These are phyloP conservation scores for Dromaius novaehollandiae DNA, from an alignment of 2,113 vertebrate species.

Conservation along the genomic window DNA sequence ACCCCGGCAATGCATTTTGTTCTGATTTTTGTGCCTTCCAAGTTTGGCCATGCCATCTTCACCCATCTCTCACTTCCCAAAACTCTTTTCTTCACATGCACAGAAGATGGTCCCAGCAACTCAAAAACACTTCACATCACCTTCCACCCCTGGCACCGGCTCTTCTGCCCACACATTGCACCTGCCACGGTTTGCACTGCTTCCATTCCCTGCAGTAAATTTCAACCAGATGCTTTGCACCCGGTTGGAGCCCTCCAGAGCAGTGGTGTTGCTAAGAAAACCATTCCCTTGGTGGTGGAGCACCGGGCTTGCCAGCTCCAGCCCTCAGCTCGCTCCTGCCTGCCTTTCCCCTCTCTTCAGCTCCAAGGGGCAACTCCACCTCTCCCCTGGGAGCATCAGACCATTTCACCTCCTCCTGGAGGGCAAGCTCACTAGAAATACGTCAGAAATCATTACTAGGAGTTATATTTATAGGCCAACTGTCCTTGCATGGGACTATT, in stretches of 20 bases:
- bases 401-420: background rate
- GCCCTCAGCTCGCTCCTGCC: background rate
- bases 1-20: background rate
- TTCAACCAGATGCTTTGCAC: constrained; percentile 77
- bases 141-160: background rate
- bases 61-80: background rate
- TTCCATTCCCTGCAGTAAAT: constrained; percentile 64
- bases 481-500: background rate
- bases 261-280: constrained; percentile 65
- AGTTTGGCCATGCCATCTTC: background rate
- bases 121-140: constrained; percentile 25
- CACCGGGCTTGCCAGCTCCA: background rate
- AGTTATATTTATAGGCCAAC: background rate
- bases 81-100: background rate
- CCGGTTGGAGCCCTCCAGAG: constrained; percentile 70
- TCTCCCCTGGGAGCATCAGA: background rate
- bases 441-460: background rate
- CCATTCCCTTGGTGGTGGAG: constrained; percentile 47
- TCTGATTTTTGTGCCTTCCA: background rate
- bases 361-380: background rate
- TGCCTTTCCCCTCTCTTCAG: background rate
- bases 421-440: background rate
- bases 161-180: background rate
- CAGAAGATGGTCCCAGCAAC: constrained; percentile 9
- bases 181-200: constrained; percentile 23